Evolutionary conservation across 2,797 vertebrate species (phyloP), one percentile per base, ranked within the genome.

Genomic region (Gephyroberyx darwinii): DNA sequence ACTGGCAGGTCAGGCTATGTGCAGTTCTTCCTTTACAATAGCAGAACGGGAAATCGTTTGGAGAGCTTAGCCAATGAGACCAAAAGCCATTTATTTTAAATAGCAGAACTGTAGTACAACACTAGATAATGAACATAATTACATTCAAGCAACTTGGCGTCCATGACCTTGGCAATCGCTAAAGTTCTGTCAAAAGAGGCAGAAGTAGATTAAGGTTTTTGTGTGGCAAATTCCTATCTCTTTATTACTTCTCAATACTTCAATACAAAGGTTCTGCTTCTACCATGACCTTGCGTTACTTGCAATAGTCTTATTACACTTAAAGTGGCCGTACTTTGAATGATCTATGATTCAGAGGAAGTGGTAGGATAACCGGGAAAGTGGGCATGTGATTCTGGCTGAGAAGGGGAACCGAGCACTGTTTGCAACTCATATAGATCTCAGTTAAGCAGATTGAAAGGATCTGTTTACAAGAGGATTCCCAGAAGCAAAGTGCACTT

Each of bases 121-220:
- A 80, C 59, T 77, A 86, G 89, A 92, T 90, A 91, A 91, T 91
- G 77, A 87, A 88, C 71, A 35, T 85, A 91, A 91, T 91, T 90
- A 89, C 85, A 89, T 82, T 88, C 68, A 74, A 65, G 71, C 71
- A 80, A 88, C 73, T 82, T 77, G 80, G 72, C 70, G 81, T 83
- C 85, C 54, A 6, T 91, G 87, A 91, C 92, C 92, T 91, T 86
- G 85, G 72, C 66, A 78, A 74, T 79, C 90, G 78, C 66, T 74
- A 75, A 88, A 88, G 86, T 85, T 81, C 77, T 74, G 84, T 87
- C 78, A 86, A 88, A 88, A 86, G 83, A 84, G 52, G 76, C 69
- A 67, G 78, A 85, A 88, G 83, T 58, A 91, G 86, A 92, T 91
- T 80, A 89, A 74, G 68, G 65, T 77, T 86, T 84, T 89, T 74